These are phyloP conservation scores for Archilochus colubris DNA, from an alignment of 2,113 vertebrate species.

Conservation along the genomic window DNA sequence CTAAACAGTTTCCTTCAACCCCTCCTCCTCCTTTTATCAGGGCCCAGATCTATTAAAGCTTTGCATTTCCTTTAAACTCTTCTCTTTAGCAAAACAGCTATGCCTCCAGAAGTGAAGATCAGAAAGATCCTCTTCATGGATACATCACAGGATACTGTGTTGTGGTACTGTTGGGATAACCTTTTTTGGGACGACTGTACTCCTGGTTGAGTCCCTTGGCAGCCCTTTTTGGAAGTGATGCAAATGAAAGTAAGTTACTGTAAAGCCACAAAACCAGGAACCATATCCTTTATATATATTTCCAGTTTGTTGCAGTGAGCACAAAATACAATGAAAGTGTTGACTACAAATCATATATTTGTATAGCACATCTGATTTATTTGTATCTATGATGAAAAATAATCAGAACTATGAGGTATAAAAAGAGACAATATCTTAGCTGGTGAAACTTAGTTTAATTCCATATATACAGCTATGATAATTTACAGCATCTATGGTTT, in stretches of 20 bases:
- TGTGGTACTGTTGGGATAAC: neutral
- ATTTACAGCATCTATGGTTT: neutral
- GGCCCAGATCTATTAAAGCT: neutral
- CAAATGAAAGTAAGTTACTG: neutral
- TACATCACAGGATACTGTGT: neutral
- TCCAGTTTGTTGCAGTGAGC: neutral
- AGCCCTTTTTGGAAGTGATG: neutral
- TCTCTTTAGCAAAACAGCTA: neutral
- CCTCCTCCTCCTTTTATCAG: neutral
- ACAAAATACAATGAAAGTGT: neutral
- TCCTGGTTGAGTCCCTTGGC: neutral
- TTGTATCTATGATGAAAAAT: neutral
- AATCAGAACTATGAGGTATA: neutral
- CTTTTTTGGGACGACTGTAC: neutral
- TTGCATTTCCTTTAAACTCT: neutral
- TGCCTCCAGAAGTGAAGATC: neutral
- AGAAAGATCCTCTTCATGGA: neutral
- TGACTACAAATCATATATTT: neutral
- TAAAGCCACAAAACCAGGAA: neutral
- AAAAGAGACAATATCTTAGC: neutral
- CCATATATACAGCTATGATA: neutral
- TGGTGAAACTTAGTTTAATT: neutral
- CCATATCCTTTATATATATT: neutral
- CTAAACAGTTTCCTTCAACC: neutral
- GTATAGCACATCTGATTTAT: neutral